These are phyloP conservation scores for Dryoscopus gambensis DNA, from an alignment of 2,113 vertebrate genomes.

Conservation along the genomic window DNA sequence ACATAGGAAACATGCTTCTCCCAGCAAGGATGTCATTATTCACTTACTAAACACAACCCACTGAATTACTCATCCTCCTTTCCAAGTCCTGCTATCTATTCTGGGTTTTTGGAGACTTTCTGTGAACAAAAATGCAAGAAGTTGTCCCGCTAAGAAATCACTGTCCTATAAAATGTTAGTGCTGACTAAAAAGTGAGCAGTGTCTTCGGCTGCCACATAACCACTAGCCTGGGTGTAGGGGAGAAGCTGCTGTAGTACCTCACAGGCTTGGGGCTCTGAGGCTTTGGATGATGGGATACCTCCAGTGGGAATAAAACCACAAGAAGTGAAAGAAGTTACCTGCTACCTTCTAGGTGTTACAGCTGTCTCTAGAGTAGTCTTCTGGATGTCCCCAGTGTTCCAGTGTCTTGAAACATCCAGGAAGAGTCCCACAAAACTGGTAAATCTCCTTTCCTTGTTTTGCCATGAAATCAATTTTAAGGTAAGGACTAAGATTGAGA, in stretches of 20 bases:
- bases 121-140: not conserved
- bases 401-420: not conserved
- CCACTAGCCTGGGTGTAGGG: not conserved
- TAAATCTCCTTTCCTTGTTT: not conserved
- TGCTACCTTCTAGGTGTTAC: not conserved
- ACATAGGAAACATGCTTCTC: not conserved
- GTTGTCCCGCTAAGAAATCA: not conserved
- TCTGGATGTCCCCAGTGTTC: not conserved
- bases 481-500: not conserved
- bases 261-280: not conserved
- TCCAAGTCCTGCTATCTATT: not conserved
- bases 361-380: not conserved
- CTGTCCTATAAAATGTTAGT: not conserved
- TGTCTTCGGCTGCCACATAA: not conserved
- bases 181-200: not conserved
- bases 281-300: not conserved
- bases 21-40: not conserved
- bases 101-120: not conserved
- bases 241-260: not conserved
- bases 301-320: not conserved
- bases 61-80: constrained; percentile 24
- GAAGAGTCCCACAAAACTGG: not conserved
- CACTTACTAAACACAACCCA: not conserved
- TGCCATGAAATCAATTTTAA: not conserved
- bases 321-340: not conserved